phyloP scores from a whole-genome alignment of 2,113 vertebrate genomes.

The Gallinago paraguaiae region DNA sequence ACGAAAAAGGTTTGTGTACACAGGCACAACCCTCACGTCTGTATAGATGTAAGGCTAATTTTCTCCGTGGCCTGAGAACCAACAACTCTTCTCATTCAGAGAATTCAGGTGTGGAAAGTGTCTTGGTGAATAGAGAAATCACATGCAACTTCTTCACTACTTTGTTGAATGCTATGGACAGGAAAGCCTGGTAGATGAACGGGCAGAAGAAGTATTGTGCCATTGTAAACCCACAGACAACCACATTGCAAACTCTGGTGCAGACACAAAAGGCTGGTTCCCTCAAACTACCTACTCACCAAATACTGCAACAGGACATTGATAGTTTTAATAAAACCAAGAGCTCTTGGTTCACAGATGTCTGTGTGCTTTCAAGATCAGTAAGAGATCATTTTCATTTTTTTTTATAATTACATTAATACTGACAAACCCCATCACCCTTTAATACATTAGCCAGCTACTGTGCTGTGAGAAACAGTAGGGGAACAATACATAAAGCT shows the following conservation, averaged over 20 bases:
- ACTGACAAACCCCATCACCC: neutral
- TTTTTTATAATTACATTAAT: neutral
- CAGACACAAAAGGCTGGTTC: neutral
- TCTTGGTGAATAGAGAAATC: neutral
- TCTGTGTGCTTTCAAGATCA: neutral
- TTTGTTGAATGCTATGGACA: fast-evolving
- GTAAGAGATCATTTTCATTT: neutral
- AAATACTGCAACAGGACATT: neutral
- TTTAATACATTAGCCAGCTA: neutral
- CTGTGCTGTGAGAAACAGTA: neutral
- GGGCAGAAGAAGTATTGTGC: neutral
- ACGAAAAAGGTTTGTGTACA: neutral
- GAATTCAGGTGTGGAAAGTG: neutral
- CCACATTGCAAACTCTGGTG: fast-evolving
- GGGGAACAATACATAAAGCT: neutral
- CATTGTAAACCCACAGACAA: neutral
- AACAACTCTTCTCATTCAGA: neutral
- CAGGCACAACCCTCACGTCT: neutral
- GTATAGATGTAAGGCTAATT: neutral
- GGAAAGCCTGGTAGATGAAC: fast-evolving
- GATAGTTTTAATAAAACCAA: neutral
- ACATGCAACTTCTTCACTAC: neutral
- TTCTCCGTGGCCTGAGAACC: neutral
- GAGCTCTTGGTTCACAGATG: neutral
- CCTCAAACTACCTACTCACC: neutral